Conservation (phyloP, 2,113 vertebrate species). For the Neoarius graeffei region DNA sequence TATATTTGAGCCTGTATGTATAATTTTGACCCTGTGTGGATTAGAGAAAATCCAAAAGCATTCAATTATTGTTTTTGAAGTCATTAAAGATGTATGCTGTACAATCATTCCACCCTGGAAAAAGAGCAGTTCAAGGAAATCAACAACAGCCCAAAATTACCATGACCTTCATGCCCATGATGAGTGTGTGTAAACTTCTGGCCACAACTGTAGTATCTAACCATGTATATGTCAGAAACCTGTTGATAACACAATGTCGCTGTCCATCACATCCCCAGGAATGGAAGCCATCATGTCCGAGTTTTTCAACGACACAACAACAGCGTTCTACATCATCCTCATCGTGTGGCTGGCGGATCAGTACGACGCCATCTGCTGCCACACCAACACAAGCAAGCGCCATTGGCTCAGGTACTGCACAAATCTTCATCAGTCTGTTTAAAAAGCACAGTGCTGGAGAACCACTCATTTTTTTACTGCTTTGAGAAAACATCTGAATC, state of each 20-base stretch:
- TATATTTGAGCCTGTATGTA: no score
- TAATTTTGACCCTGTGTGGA: no score
- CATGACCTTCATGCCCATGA: no score
- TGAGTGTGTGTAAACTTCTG: no score
- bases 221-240: not conserved
- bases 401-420: constrained; percentile 90
- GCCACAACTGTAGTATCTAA: not conserved
- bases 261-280: constrained; percentile 68
- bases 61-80: no score
- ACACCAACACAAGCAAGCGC: constrained; percentile 96
- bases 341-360: constrained; percentile 97
- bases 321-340: constrained; percentile 98
- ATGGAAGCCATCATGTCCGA: constrained; percentile 99
- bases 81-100: no score
- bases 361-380: constrained; percentile 96
- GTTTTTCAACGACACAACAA: constrained; percentile 98
- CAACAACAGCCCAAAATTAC: no score
- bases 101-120: no score
- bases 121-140: no score
- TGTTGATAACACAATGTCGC: not conserved
- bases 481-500: not conserved
- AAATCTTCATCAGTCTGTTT: not conserved
- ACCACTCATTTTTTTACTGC: not conserved
- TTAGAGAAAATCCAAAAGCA: no score
- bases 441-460: not conserved